Evolutionary conservation across 1,140 invertebrate genomes (phyloP), one percentile per base, ranked within the genome.

Genomic region (Drosophila ohnishii): DNA sequence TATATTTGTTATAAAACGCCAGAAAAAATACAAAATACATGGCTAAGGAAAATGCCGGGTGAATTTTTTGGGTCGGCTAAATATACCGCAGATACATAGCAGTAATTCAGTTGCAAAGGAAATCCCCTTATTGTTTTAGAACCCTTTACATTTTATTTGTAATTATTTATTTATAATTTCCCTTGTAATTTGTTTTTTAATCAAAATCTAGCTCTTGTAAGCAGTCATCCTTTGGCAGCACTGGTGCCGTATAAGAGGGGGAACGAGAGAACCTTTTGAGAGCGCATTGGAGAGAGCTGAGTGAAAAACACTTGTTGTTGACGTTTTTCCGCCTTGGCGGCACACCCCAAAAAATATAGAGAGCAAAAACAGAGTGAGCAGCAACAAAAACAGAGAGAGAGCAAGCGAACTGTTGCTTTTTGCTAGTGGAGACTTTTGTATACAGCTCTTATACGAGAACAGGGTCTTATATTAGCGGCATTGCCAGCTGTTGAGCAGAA

Each of bases 251-350:
- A 47, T 25, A 47, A 56, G 32, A 37, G 22, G 13, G 0, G 8
- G 53, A 57, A n/a, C 7, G n/a, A 57, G 11, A 16, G 19, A 25
- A 35, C 39, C 22, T 14, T 69, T 59, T 45, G 53, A 59, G 42
- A 42, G 51, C n/a, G 30, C 13, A 19, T 22, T 77, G 73, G 32
- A 80, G 59, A 84, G 59, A 85, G 32, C 75, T 78, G 67, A 66
- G 60, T 48, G 55, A 62, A 78, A 86, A 86, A 86, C 83, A 86
- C 83, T 86, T 86, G 83, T 86, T 86, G 82, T 87, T 88, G 79
- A 79, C 67, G 72, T 75, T 71, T 62, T 58, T 58, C 56, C 69
- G 45, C 6, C 19, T 63, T 19, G 11, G 55, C 42, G 56, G 53
- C 78, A 72, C 70, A 86, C 55, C 74, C 78, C 72, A 67, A 63